Conservation (phyloP, 1,140 invertebrate species). For the Hyposmocoma kahamanoa region DNA sequence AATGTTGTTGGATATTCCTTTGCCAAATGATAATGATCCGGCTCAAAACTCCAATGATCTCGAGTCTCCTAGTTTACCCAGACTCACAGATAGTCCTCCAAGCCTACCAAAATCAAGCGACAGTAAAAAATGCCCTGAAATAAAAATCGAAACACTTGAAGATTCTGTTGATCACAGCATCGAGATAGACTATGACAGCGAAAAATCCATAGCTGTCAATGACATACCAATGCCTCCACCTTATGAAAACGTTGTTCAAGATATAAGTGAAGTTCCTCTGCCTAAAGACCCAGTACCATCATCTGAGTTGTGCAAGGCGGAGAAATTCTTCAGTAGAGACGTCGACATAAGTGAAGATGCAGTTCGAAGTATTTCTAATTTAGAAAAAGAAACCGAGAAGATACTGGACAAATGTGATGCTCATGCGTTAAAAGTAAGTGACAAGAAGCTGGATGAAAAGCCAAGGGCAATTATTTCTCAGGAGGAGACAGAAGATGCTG, state of each 20-base stretch:
- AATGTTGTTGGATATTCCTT: constrained; percentile 48
- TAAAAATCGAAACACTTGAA: neutral
- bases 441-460: constrained; percentile 81
- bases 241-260: constrained; percentile 50
- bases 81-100: constrained; percentile 64
- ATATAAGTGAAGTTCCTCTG: constrained; percentile 53
- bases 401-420: constrained; percentile 32
- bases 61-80: constrained; percentile 63
- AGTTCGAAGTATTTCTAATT: constrained; percentile 75
- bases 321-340: constrained; percentile 33
- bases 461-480: constrained; percentile 89
- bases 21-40: constrained; percentile 46
- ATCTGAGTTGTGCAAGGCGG: constrained; percentile 37
- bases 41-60: constrained; percentile 46
- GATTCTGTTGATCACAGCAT: neutral
- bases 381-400: constrained; percentile 45
- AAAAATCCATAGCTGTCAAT: constrained; percentile 42
- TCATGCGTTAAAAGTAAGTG: constrained; percentile 45
- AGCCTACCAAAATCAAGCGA: constrained; percentile 17
- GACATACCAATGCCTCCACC: constrained; percentile 58
- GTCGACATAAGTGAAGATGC: constrained; percentile 86
- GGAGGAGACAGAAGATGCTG: constrained; percentile 94
- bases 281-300: constrained; percentile 37
- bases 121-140: neutral
- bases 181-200: constrained; percentile 15